Percentiles rank a stretch among this genome's conserved stretches.
phyloP scores from a whole-genome alignment of 1,140 invertebrate genomes.

The Hydropsyche tenuis region DNA sequence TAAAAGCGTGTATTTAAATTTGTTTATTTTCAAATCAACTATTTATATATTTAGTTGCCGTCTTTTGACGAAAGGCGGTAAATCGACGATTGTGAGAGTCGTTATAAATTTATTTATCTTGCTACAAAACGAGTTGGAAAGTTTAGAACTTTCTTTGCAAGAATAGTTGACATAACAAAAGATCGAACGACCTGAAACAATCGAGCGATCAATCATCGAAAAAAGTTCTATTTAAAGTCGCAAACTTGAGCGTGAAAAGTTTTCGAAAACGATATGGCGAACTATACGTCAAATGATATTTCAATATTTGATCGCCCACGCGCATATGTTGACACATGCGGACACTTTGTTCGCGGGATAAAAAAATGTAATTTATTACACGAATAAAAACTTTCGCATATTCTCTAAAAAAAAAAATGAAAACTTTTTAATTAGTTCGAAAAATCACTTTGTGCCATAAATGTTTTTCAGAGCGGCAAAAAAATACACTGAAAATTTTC shows the following conservation, averaged over 20 bases:
- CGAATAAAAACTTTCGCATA: no score
- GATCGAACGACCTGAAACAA: slow-evolving; percentile 15
- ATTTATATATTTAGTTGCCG: no score
- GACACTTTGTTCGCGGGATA: background rate
- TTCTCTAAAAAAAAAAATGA: no score
- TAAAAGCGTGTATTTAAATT: no score
- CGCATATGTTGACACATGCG: background rate
- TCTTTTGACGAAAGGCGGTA: no score
- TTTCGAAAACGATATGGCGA: slow-evolving; percentile 1
- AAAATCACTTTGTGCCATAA: no score
- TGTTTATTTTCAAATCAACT: background rate
- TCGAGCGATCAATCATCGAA: slow-evolving; percentile 19
- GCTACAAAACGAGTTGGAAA: background rate
- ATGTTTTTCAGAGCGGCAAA: background rate
- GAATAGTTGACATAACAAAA: background rate
- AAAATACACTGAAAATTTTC: slow-evolving; percentile 2
- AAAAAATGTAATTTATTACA: no score
- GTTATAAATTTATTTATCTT: no score
- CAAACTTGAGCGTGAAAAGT: background rate
- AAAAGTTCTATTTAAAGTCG: slow-evolving; percentile 22
- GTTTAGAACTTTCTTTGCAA: background rate
- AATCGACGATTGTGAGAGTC: no score
- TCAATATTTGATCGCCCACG: slow-evolving; percentile 11
- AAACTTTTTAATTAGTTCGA: no score
- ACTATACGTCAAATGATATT: slow-evolving; percentile 1